These are phyloP conservation scores for Mus pahari DNA, from an alignment of 2,113 vertebrate genomes.

Conservation along the genomic window DNA sequence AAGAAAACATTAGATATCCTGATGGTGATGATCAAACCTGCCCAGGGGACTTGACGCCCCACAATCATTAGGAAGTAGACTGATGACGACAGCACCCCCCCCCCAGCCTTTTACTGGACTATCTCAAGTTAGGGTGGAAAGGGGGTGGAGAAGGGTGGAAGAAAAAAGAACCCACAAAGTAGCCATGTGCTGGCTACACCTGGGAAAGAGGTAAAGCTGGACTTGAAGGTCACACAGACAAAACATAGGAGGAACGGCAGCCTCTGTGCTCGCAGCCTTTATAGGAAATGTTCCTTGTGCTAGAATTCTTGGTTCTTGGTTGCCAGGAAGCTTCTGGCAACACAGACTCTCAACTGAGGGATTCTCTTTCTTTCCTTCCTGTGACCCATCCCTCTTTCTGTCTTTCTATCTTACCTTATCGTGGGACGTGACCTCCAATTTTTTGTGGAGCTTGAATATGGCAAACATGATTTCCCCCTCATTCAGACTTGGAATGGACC, in stretches of 20 bases:
- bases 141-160: too few relatives aligned
- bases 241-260: not conserved
- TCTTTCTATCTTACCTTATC: not conserved
- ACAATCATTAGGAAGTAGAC: too few relatives aligned
- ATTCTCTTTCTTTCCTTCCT: not conserved
- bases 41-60: too few relatives aligned
- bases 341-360: not conserved
- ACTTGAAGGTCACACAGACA: not conserved
- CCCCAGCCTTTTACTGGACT: too few relatives aligned
- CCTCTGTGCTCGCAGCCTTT: not conserved
- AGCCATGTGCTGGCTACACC: too few relatives aligned
- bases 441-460: not conserved
- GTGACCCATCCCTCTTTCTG: not conserved
- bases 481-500: not conserved
- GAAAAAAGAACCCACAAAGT: too few relatives aligned
- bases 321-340: not conserved
- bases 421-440: not conserved
- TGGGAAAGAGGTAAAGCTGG: not conserved
- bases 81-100: too few relatives aligned
- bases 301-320: not conserved
- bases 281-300: not conserved
- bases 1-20: too few relatives aligned
- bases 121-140: too few relatives aligned
- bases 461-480: not conserved
- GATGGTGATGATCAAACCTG: too few relatives aligned